Evolutionary conservation across 2,797 vertebrate genomes (phyloP).

Genomic region (Gambelia wislizenii): DNA sequence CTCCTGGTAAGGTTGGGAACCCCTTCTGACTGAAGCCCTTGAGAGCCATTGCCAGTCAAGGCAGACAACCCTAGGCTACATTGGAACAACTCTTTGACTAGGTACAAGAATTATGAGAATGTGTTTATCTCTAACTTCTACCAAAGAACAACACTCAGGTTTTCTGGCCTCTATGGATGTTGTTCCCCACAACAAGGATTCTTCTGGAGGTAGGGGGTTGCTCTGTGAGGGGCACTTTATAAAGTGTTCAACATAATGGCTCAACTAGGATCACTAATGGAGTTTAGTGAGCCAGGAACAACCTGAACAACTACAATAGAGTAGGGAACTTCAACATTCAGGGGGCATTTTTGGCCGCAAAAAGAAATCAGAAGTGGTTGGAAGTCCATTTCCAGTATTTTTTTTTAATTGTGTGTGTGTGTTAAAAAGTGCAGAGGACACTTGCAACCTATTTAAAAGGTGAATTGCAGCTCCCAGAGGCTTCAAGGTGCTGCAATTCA

Average conservation of each 20-base stretch:
- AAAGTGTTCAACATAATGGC: background rate
- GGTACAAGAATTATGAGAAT: accelerated
- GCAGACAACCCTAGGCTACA: background rate
- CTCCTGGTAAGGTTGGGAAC: background rate
- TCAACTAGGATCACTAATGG: background rate
- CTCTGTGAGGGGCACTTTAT: background rate
- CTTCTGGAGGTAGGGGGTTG: background rate
- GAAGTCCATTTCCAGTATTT: too few species aligned
- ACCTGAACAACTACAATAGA: too few species aligned
- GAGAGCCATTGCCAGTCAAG: background rate
- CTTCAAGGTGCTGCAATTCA: too few species aligned
- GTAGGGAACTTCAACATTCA: too few species aligned
- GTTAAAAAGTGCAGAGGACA: too few species aligned
- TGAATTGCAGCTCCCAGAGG: too few species aligned
- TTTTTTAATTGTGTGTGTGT: too few species aligned
- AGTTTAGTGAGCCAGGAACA: background rate
- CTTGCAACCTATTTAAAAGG: too few species aligned
- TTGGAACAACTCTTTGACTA: background rate
- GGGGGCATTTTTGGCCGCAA: too few species aligned
- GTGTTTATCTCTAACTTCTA: background rate
- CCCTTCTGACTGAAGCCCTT: background rate
- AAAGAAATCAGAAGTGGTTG: too few species aligned
- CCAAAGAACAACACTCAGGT: background rate
- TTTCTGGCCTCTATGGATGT: background rate
- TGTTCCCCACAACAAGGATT: background rate